Evolutionary conservation across 1,140 invertebrate genomes (phyloP).

Genomic region (Campodea augens): DNA sequence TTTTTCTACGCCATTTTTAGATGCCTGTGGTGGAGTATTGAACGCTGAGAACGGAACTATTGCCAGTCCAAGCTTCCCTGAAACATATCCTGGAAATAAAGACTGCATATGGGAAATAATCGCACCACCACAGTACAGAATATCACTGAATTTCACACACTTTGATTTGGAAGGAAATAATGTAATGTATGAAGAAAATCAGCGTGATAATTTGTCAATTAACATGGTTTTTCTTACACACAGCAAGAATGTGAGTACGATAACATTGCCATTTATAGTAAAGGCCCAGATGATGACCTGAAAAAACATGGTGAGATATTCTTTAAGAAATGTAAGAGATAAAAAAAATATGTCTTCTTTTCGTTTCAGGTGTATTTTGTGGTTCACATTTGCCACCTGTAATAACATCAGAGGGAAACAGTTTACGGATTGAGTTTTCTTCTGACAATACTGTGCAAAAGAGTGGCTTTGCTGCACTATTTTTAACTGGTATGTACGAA

Average conservation of each 20-base stretch:
- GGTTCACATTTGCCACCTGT: conserved; percentile 59
- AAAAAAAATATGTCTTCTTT: no score
- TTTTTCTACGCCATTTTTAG: no score
- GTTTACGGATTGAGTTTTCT: conserved; percentile 66
- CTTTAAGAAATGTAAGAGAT: no score
- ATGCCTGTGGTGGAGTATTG: conserved; percentile 87
- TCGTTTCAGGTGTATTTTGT: conserved; percentile 68
- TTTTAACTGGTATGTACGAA: conserved; percentile 72
- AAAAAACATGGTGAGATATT: conserved; percentile 66
- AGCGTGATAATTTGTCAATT: not conserved
- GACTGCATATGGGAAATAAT: conserved; percentile 96
- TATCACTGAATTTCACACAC: conserved; percentile 92
- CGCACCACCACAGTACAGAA: conserved; percentile 72
- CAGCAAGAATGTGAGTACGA: conserved; percentile 94
- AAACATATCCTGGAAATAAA: conserved; percentile 81
- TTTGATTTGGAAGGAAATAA: conserved; percentile 95
- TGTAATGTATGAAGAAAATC: conserved; percentile 27
- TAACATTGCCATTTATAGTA: conserved; percentile 72
- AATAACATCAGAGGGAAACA: conserved; percentile 83
- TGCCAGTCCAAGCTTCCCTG: conserved; percentile 86
- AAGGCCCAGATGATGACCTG: conserved; percentile 52
- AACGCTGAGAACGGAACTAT: conserved; percentile 78
- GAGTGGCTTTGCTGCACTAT: conserved; percentile 79
- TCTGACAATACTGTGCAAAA: conserved; percentile 88
- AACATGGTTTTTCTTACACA: not conserved